Percentiles rank a stretch among this genome's conserved stretches.
These are phyloP conservation scores for Notodonta ziczac DNA, from an alignment of 2,888 invertebrate genomes.

Conservation along the genomic window DNA sequence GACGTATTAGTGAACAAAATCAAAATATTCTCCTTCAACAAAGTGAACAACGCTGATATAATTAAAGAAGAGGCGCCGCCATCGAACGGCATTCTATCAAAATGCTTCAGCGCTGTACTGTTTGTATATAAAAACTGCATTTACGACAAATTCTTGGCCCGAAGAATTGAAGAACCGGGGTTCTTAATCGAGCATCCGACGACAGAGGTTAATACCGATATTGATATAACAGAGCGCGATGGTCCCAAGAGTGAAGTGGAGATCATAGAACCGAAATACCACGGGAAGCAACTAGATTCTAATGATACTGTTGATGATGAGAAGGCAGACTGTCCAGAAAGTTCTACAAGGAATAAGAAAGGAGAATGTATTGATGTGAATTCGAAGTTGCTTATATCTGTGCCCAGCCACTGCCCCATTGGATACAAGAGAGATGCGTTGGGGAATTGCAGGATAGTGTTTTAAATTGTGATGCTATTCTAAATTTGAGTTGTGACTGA, in stretches of 20 bases:
- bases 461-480: conserved; percentile 26
- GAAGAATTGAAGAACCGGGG: conserved; percentile 24
- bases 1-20: conserved; percentile 68
- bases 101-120: conserved; percentile 56
- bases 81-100: conserved; percentile 40
- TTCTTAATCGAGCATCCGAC: conserved; percentile 13
- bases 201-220: conserved; percentile 23
- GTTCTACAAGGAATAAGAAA: conserved; percentile 45
- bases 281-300: conserved; percentile 46
- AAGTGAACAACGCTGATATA: conserved; percentile 38
- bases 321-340: conserved; percentile 51
- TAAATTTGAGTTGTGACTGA: no score
- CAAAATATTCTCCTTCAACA: conserved; percentile 58
- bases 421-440: conserved; percentile 66
- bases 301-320: conserved; percentile 18
- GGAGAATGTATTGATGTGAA: conserved; percentile 54
- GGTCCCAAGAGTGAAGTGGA: conserved; percentile 67
- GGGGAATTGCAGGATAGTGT: conserved; percentile 60
- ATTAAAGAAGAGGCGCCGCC: conserved; percentile 28
- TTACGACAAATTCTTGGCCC: conserved; percentile 50
- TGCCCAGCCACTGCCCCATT: conserved; percentile 67
- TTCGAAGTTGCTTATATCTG: conserved; percentile 61
- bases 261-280: conserved; percentile 63
- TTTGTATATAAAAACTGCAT: conserved; percentile 60
- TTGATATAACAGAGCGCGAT: conserved; percentile 26